Base-by-base conservation (phyloP, 2,797 vertebrate species). In the Gadopsis marmoratus region DNA sequence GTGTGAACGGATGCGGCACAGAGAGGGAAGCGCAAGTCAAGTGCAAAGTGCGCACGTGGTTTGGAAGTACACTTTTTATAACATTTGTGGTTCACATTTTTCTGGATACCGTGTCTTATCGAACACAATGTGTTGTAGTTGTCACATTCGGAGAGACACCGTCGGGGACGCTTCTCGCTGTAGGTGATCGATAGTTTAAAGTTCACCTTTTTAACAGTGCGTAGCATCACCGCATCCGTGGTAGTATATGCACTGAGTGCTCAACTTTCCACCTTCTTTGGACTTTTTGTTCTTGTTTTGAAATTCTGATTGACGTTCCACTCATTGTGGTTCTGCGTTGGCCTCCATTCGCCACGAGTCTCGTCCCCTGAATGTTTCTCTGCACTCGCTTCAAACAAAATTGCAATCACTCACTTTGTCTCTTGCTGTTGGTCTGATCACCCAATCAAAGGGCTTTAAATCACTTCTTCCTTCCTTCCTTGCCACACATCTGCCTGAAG, bases 391-490 rank as follows among this genome's bases (percentile, higher is more conserved):
- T 59, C 41, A 71, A 62, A 19, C 21, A 50, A 31, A 77, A 77
- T 65, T 65, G 35, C 62, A 76, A 71, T 77, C 70, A 71, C 66
- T 31, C 50, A 16, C 58, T 73, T 74, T 35, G 68, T 65, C 13
- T 63, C 23, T 45, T 69, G 48, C 17, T 51, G 19, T 10, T 21
- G 23, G n/a, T 56, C 13, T 31, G 13, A 55, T 37, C 2, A 1
- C 17, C 61, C 37, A 63, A 67, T 54, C 62, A 68, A 4, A 60
- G 12, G 43, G 37, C 35, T 23, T 79, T 31, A 26, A 14, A 59
- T 35, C 31, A 17, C 5, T 47, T 23, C 26, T 19, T 56, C 26
- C 26, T 19, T 56, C 31, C 16, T 14, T 13, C 14, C 14, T 26
- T 17, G 16, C 41, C 37, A 50, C 8, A 63, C 41, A n/a, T 41